Percentiles rank a stretch among this genome's conserved stretches.
These are phyloP conservation scores for Campoplex nolae DNA, from an alignment of 2,888 invertebrate genomes.

Conservation along the genomic window DNA sequence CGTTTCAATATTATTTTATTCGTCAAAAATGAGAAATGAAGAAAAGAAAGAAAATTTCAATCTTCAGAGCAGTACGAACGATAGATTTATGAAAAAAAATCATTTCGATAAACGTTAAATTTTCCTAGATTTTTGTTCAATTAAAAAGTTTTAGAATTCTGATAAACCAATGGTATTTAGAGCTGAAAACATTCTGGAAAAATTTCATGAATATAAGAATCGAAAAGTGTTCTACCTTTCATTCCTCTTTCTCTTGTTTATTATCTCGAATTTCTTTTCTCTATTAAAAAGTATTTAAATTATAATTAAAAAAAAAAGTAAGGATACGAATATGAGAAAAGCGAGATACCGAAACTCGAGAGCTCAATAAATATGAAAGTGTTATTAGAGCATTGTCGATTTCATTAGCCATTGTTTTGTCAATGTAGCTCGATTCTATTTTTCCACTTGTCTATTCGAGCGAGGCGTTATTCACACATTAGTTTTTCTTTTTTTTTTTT, in stretches of 20 bases:
- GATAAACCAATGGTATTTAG: neutral
- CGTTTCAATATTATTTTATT: no score
- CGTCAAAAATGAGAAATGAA: no score
- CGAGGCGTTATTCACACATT: conserved; percentile 45
- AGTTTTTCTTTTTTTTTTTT: conserved; percentile 1
- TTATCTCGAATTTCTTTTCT: neutral
- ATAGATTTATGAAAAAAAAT: no score
- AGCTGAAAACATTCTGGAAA: neutral
- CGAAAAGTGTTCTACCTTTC: neutral
- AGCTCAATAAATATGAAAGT: conserved; percentile 5
- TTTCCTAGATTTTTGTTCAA: no score
- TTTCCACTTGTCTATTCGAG: conserved; percentile 5
- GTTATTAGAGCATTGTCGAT: conserved; percentile 22
- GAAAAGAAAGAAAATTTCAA: no score
- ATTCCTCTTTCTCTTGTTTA: neutral
- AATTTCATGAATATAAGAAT: neutral
- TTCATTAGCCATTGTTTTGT: conserved; percentile 42
- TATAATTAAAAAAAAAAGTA: neutral
- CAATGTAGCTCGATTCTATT: conserved; percentile 15
- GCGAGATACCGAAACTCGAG: neutral
- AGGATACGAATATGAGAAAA: conserved; percentile 10
- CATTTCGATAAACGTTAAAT: no score
- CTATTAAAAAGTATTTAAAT: neutral
- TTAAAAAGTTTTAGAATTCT: no score
- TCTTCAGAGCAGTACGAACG: no score